Percentiles rank a stretch among this genome's conserved stretches.
These are phyloP conservation scores for Meteorus colon DNA, from an alignment of 2,888 invertebrate genomes.

Conservation along the genomic window DNA sequence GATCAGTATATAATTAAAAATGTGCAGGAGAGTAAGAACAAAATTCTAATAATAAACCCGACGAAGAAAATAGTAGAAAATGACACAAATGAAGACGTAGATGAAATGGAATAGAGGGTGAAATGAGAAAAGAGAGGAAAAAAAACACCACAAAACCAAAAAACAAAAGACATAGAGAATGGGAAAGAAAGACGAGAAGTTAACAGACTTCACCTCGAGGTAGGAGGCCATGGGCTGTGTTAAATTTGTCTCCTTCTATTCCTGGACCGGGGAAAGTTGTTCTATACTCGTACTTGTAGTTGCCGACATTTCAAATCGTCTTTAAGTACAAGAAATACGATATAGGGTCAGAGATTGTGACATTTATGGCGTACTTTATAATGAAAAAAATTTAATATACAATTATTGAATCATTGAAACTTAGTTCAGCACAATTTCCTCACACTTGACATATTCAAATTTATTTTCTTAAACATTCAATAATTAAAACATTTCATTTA, in stretches of 20 bases:
- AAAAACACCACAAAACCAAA: conserved; percentile 8
- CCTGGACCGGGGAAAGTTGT: conserved; percentile 54
- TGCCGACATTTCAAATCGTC: conserved; percentile 23
- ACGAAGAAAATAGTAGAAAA: conserved; percentile 58
- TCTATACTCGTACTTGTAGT: conserved; percentile 35
- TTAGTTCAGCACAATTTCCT: no score
- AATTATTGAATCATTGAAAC: not conserved
- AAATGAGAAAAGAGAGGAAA: not conserved
- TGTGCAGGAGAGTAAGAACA: conserved; percentile 30
- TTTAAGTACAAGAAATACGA: conserved; percentile 15
- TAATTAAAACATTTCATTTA: conserved; percentile 26
- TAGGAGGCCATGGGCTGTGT: conserved; percentile 55
- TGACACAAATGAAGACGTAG: conserved; percentile 56
- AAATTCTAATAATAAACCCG: conserved; percentile 51
- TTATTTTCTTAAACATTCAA: not conserved
- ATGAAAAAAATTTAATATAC: not conserved
- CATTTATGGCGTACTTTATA: not conserved
- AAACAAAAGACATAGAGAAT: conserved; percentile 17
- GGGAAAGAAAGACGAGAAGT: conserved; percentile 21
- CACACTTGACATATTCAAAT: not conserved
- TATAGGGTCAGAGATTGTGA: not conserved
- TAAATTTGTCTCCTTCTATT: conserved; percentile 61
- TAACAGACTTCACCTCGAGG: conserved; percentile 41
- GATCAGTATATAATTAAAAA: conserved; percentile 31
- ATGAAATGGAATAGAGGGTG: conserved; percentile 48